A percentile compares a stretch with the other conserved stretches of the same genome.
These are phyloP conservation scores for Ctenosaura bakeri DNA, from an alignment of 2,797 vertebrate genomes.

Conservation along the genomic window DNA sequence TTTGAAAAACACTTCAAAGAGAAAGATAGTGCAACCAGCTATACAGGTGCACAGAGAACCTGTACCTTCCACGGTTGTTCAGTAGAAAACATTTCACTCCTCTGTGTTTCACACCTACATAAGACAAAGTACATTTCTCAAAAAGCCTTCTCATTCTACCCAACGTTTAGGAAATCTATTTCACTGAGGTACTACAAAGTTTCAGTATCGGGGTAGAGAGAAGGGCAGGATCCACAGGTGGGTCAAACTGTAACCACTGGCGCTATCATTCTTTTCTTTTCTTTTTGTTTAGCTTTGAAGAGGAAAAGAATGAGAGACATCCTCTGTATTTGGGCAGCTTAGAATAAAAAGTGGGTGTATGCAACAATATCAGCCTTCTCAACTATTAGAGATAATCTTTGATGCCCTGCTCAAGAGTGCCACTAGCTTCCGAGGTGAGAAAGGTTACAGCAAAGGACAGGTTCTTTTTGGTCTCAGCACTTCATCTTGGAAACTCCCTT, in stretches of 20 bases:
- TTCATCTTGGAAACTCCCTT: neutral
- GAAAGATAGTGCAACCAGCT: neutral
- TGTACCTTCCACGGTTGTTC: neutral
- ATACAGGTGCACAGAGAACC: neutral
- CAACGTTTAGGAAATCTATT: neutral
- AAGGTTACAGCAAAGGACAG: too few relatives aligned
- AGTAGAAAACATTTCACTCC: neutral
- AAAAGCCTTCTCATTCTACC: neutral
- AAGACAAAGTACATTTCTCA: neutral
- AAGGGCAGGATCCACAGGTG: neutral
- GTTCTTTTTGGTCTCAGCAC: too few relatives aligned
- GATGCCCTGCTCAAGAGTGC: neutral
- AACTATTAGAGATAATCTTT: neutral
- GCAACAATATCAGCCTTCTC: neutral
- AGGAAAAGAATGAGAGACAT: too few relatives aligned
- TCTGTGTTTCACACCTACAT: neutral
- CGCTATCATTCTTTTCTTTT: neutral
- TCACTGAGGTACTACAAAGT: neutral
- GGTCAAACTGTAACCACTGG: neutral
- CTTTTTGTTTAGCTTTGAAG: neutral
- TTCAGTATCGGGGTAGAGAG: neutral
- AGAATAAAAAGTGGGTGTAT: neutral
- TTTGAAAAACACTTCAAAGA: neutral
- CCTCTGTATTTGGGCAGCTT: neutral
- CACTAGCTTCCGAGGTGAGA: neutral